phyloP scores from a whole-genome alignment of 2,888 invertebrate species.

The Drosophila robusta region DNA sequence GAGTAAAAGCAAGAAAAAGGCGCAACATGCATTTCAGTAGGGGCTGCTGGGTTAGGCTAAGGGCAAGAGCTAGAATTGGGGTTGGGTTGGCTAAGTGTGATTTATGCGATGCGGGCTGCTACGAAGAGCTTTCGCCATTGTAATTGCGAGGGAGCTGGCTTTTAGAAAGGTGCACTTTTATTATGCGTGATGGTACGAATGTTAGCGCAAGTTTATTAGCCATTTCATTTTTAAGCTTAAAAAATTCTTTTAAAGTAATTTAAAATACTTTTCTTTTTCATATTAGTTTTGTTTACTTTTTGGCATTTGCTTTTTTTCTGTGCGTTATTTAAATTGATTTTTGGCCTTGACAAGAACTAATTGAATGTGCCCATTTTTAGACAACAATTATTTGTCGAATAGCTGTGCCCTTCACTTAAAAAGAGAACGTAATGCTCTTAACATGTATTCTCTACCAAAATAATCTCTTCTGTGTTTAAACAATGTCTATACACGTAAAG shows the following conservation, averaged over 20 bases:
- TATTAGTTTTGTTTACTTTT: not conserved
- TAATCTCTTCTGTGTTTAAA: not conserved
- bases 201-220: conserved; percentile 3
- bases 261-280: not conserved
- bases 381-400: conserved; percentile 5
- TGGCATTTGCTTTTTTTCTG: not conserved
- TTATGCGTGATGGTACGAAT: conserved; percentile 11
- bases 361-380: conserved; percentile 20
- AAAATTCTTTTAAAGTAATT: not conserved
- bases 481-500: no score
- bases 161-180: conserved; percentile 16
- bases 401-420: conserved; percentile 36
- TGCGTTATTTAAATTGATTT: not conserved
- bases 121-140: conserved; percentile 43
- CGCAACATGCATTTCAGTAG: conserved; percentile 37
- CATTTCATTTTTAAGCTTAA: not conserved
- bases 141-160: conserved; percentile 34
- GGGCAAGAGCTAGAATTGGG: not conserved
- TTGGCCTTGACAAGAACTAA: conserved; percentile 12
- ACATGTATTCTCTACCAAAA: conserved; percentile 7
- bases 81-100: conserved; percentile 56
- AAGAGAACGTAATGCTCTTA: conserved; percentile 8
- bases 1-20: conserved; percentile 11
- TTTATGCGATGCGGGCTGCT: conserved; percentile 53
- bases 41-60: conserved; percentile 18